Conservation (phyloP, 2,888 invertebrate genomes). For the Caenorhabditis sp. region DNA sequence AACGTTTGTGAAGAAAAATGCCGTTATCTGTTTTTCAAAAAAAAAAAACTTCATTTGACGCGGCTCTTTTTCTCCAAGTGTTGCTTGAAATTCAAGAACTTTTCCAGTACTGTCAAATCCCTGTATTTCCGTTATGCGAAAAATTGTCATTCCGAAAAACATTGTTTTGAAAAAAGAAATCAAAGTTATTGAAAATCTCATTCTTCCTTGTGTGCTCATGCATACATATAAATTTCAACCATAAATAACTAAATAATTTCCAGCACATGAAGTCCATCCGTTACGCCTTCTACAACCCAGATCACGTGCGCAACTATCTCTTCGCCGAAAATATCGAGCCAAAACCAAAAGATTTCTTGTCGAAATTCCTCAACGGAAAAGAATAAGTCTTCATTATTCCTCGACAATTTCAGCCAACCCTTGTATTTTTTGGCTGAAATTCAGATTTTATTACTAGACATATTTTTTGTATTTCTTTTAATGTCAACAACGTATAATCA, state of each 20-base stretch:
- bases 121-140: no score
- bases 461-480: neutral
- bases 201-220: no score
- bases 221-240: neutral
- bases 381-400: slow-evolving; percentile 57
- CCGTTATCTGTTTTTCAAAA: no score
- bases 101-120: no score
- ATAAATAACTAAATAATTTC: slow-evolving; percentile 11
- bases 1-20: no score
- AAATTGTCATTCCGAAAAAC: no score
- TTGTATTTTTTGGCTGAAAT: slow-evolving; percentile 8
- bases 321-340: slow-evolving; percentile 73
- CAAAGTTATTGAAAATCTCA: no score
- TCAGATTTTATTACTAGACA: neutral
- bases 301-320: slow-evolving; percentile 73
- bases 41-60: no score
- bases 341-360: slow-evolving; percentile 73
- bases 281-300: slow-evolving; percentile 67
- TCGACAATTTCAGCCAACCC: neutral
- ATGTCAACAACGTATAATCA: neutral
- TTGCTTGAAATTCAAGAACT: no score
- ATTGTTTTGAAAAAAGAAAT: no score
- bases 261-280: slow-evolving; percentile 66
- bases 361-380: slow-evolving; percentile 74
- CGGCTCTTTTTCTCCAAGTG: no score